phyloP scores from a whole-genome alignment of 1,140 invertebrate species.

The Neotoxoptera formosana region DNA sequence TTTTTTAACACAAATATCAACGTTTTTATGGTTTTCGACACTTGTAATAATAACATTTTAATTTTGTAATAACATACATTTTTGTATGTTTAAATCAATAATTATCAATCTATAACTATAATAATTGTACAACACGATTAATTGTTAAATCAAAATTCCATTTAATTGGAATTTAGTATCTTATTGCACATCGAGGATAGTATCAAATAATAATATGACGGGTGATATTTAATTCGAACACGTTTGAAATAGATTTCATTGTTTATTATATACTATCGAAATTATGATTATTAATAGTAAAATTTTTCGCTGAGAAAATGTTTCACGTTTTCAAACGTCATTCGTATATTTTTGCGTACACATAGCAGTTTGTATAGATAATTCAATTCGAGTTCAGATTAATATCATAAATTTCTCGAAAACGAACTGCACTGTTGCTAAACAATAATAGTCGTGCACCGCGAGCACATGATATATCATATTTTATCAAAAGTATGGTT shows the following conservation, averaged over 20 bases:
- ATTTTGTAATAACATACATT: background rate
- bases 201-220: background rate
- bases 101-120: background rate
- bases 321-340: background rate
- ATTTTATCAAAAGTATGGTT: background rate
- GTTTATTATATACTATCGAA: background rate
- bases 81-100: background rate
- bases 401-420: background rate
- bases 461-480: background rate
- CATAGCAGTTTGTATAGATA: background rate
- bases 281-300: background rate
- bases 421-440: no score
- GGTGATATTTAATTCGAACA: background rate
- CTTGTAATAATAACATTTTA: no score
- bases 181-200: background rate
- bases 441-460: no score
- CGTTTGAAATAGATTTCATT: background rate
- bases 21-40: no score
- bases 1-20: no score
- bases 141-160: background rate
- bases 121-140: background rate
- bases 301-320: background rate
- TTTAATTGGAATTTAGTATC: background rate
- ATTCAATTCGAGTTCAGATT: background rate
- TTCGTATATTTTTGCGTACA: background rate